Base-by-base conservation (phyloP, 2,888 invertebrate genomes). In the Eupithecia subfuscata region DNA sequence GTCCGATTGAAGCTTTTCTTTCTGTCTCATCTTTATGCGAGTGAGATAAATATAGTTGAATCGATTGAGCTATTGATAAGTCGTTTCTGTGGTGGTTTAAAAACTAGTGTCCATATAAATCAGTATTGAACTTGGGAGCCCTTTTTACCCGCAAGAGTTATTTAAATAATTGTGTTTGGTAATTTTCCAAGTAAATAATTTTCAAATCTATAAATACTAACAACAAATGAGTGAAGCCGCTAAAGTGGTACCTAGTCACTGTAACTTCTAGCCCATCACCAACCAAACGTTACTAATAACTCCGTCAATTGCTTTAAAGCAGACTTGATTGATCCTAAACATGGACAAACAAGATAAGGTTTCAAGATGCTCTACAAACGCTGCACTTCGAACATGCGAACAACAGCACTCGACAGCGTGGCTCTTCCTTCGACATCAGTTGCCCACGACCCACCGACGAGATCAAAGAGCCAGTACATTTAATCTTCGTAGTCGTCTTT, bases 361-460 rank as follows among this genome's bases (percentile, higher is more conserved):
- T 71, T 73, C 56, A 48, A 74, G 63, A 75, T 70, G 70, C 64
- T 65, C 64, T 45, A 72, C 64, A 69, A 77, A 70, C 40, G 60
- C 64, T 40, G 63, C 69, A 63, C 70, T 64, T 52, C 25, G 40
- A 73, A 75, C 74, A 70, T 69, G 64, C 75, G 56, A 77, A 72
- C 68, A 75, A 72, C 74, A 70, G 77, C 72, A 63, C 72, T 77
- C 69, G 75, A 77, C 75, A 77, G 77, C 77, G 77, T 77, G 77
- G 77, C 64, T 75, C 67, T 75, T 70, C 75, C 75, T 70, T 70
- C 64, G 68, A 63, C 73, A 75, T 73, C 73, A 77, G 64, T 77
- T 73, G 73, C 70, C 77, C 77, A 77, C 77, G 77, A 77, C 77
- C 75, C 70, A 43, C 64, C 74, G 60, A 77, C 74, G 70, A 75